Evolutionary conservation across 2,888 invertebrate species (phyloP).

Genomic region (Neoitamus cyanurus): DNA sequence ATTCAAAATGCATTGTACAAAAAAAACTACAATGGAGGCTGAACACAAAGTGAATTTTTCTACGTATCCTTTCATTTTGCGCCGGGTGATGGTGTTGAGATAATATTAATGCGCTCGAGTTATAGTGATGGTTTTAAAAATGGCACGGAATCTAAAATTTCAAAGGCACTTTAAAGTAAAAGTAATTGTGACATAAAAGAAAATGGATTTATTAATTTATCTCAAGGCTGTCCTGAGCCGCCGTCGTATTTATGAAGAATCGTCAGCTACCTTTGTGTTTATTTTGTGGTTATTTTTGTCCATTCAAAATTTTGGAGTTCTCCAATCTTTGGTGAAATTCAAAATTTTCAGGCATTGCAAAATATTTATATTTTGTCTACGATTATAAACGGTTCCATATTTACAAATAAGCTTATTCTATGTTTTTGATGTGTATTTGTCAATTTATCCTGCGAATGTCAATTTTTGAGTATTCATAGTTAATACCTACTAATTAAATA

Average conservation of each 20-base stretch:
- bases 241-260: constrained; percentile 20
- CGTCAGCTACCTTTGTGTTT: background rate
- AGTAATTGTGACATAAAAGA: background rate
- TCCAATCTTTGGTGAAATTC: background rate
- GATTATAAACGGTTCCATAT: background rate
- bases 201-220: background rate
- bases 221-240: constrained; percentile 22
- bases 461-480: background rate
- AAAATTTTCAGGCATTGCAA: constrained; percentile 12
- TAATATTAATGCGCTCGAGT: background rate
- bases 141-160: background rate
- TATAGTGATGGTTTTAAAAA: background rate
- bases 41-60: constrained; percentile 4
- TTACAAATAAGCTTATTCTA: background rate
- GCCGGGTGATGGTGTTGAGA: constrained; percentile 19
- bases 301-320: background rate
- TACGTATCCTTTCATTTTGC: background rate
- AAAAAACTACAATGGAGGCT: constrained; percentile 31
- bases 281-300: constrained; percentile 23
- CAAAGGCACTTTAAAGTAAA: background rate
- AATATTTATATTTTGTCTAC: background rate
- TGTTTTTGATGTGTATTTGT: background rate
- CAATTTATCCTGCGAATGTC: background rate
- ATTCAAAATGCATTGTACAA: constrained; percentile 22
- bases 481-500: background rate